Percentiles rank a stretch among this genome's conserved stretches.
phyloP scores from a whole-genome alignment of 2,113 vertebrate genomes.

The Lagopus muta region DNA sequence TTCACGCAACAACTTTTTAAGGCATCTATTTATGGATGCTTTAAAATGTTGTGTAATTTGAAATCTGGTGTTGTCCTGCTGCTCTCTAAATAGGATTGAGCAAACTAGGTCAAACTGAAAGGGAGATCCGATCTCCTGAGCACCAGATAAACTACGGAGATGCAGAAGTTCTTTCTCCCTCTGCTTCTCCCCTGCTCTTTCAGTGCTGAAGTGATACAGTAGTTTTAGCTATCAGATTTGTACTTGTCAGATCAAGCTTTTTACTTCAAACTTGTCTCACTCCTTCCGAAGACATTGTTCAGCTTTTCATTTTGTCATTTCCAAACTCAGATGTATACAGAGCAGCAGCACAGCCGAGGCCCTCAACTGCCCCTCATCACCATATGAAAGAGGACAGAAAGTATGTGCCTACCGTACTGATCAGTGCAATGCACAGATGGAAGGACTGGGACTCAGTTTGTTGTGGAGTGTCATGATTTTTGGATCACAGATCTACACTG shows the following conservation, averaged over 20 bases:
- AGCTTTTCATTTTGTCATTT: constrained; percentile 7
- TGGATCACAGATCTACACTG: neutral
- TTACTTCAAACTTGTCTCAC: constrained; percentile 44
- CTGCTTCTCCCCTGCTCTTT: neutral
- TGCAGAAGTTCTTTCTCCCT: constrained; percentile 8
- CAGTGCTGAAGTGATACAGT: neutral
- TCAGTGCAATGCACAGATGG: neutral
- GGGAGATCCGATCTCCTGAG: neutral
- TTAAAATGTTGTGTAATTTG: neutral
- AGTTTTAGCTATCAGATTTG: constrained; percentile 53
- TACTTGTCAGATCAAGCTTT: constrained; percentile 58
- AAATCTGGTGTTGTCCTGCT: neutral
- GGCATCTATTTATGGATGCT: neutral
- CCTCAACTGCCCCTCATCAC: constrained; percentile 55
- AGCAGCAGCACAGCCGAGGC: neutral
- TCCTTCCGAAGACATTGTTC: neutral
- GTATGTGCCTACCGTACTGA: constrained; percentile 7
- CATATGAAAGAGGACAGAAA: constrained; percentile 55
- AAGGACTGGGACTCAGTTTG: neutral
- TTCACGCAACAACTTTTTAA: neutral
- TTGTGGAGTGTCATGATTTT: neutral
- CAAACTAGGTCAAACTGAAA: constrained; percentile 4
- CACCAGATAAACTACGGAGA: neutral
- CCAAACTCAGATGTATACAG: neutral
- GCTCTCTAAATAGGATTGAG: neutral